phyloP scores from a whole-genome alignment of 2,888 invertebrate genomes.

The Molorchus minor region DNA sequence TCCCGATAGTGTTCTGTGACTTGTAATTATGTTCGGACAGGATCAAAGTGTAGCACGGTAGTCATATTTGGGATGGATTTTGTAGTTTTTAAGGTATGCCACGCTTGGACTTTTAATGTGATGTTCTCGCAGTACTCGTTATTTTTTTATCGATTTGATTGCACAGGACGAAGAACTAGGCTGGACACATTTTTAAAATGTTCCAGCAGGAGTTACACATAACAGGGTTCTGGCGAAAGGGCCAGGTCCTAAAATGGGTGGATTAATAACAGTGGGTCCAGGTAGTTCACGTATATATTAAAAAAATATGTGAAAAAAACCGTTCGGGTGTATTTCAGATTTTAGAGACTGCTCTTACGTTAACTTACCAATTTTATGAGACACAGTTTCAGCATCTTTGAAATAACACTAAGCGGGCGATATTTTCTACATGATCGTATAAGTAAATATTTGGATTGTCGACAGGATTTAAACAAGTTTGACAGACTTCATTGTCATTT shows the following conservation, averaged over 20 bases:
- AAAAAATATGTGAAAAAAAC: neutral
- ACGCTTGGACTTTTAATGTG: neutral
- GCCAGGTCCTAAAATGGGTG: neutral
- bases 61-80: too few species aligned
- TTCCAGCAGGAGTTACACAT: slow-evolving; percentile 7
- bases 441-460: neutral
- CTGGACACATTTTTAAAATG: neutral
- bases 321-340: neutral
- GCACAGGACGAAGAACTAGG: slow-evolving; percentile 1
- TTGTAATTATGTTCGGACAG: too few species aligned
- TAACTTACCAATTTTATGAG: slow-evolving; percentile 5
- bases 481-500: slow-evolving; percentile 5
- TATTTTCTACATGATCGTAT: slow-evolving; percentile 3
- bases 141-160: neutral
- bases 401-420: neutral
- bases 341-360: too few species aligned
- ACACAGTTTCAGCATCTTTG: slow-evolving; percentile 2
- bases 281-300: too few species aligned
- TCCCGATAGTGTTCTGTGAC: too few species aligned
- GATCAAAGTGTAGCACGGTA: too few species aligned
- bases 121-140: neutral
- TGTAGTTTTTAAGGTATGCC: neutral
- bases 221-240: neutral
- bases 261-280: too few species aligned
- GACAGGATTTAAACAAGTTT: slow-evolving; percentile 4